Conservation (phyloP, 2,113 vertebrate species). For the Sphyrna mokarran region DNA sequence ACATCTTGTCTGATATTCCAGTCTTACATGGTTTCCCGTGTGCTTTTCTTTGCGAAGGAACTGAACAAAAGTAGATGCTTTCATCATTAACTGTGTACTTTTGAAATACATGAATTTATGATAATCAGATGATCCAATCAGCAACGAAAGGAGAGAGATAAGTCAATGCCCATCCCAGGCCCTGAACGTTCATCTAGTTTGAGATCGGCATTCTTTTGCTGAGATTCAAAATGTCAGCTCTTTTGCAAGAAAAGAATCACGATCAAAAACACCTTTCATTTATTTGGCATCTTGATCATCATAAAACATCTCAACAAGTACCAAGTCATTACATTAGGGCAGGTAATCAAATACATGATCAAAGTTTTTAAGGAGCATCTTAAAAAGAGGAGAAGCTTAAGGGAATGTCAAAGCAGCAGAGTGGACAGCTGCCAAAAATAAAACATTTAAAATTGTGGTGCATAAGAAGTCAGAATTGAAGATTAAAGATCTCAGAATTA, state of each 20-base stretch:
- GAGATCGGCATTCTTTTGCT: neutral
- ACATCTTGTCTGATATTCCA: neutral
- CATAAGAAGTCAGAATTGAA: neutral
- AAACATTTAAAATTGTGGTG: neutral
- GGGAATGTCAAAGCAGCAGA: neutral
- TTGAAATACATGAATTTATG: neutral
- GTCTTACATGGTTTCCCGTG: neutral
- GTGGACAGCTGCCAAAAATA: neutral
- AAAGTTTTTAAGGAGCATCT: neutral
- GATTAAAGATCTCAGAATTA: neutral
- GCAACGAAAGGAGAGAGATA: neutral
- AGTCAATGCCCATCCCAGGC: neutral
- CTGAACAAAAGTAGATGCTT: neutral
- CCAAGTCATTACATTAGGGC: neutral
- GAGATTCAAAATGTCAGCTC: neutral
- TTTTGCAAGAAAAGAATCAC: neutral
- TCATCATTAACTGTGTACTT: neutral
- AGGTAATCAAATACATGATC: neutral
- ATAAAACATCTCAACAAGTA: neutral
- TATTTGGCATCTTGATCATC: neutral
- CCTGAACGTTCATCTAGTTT: neutral
- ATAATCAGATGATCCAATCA: neutral
- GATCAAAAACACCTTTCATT: neutral
- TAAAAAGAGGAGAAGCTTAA: neutral
- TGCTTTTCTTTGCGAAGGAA: neutral